Evolutionary conservation across 2,888 invertebrate genomes (phyloP), one percentile per base, ranked within the genome.

Genomic region (Leuctra nigra): DNA sequence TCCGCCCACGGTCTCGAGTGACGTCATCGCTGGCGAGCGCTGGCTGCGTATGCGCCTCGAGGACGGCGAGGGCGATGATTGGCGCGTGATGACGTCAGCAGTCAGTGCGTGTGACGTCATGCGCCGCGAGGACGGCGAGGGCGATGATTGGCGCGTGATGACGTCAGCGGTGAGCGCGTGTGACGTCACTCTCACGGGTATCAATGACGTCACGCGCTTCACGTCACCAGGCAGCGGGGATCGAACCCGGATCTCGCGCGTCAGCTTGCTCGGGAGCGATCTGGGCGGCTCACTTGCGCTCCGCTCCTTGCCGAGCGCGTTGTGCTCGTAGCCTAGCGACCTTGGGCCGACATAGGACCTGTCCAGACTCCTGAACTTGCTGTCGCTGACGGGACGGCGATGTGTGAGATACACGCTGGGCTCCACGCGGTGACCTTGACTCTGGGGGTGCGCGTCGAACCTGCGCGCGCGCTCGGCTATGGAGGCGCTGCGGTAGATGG

Each of bases 381-480:
- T 87, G 62, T 84, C 79, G 1, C 82, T 80, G 0, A 87, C 86
- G 4, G 87, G 85, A 66, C 80, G 82, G 61, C 84, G 82, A 64
- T 84, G 78, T 41, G 80, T 76, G 38, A 86, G 73, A 67, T 86
- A 88, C 29, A 82, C 75, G 66, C 81, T 83, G 61, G 83, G 82
- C 58, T 84, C 81, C 25, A 78, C 53, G 29, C 54, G 59, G 22
- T 29, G 14, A 9, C 14, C n/a, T 13, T 9, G 9, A 24, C 20
- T 38, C 35, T 18, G 50, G 1, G 1, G 53, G 4, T 29, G 50
- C 25, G 58, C 58, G 36, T 54, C 58, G 48, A 88, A 84, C 66
- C 83, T 80, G 68, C 77, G 79, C 0, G 86, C 82, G 67, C 83
- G 84, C 67, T 87, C 84, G 50, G 82, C 71, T 16, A 89, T 82